phyloP scores from a whole-genome alignment of 2,888 invertebrate species.

The Dicyrtoma fusca region DNA sequence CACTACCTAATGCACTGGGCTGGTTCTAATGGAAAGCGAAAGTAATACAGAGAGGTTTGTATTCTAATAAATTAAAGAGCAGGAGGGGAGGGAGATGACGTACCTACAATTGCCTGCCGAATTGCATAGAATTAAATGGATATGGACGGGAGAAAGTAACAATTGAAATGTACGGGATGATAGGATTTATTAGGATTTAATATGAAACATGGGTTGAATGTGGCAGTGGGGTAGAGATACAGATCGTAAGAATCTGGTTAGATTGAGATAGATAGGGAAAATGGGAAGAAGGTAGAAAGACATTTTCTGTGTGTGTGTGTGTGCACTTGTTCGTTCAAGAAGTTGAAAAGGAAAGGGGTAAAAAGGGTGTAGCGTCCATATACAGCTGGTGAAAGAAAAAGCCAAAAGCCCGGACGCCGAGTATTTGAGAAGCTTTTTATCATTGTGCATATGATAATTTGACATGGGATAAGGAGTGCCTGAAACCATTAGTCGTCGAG shows the following conservation, averaged over 20 bases:
- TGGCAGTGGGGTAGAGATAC: neutral
- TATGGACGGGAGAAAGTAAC: neutral
- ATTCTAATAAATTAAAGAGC: neutral
- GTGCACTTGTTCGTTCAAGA: neutral
- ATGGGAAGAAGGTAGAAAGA: constrained; percentile 2
- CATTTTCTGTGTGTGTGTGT: neutral
- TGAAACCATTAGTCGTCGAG: constrained; percentile 37
- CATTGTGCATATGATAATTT: constrained; percentile 39
- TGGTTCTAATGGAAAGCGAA: too few species aligned
- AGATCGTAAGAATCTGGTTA: neutral
- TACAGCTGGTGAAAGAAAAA: too few species aligned
- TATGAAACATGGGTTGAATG: constrained; percentile 20
- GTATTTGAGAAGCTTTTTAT: constrained; percentile 27
- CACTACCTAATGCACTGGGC: too few species aligned
- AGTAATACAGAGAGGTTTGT: too few species aligned
- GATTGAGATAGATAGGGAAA: constrained; percentile 4
- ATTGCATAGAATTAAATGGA: neutral
- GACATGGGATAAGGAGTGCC: constrained; percentile 38
- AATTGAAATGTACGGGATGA: constrained; percentile 21
- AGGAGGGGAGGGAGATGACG: neutral
- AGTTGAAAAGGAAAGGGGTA: neutral
- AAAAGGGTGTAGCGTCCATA: neutral
- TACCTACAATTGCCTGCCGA: neutral
- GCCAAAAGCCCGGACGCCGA: neutral
- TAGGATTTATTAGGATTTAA: constrained; percentile 20